Conservation (phyloP, 1,140 invertebrate genomes). For the Drosophila willistoni region DNA sequence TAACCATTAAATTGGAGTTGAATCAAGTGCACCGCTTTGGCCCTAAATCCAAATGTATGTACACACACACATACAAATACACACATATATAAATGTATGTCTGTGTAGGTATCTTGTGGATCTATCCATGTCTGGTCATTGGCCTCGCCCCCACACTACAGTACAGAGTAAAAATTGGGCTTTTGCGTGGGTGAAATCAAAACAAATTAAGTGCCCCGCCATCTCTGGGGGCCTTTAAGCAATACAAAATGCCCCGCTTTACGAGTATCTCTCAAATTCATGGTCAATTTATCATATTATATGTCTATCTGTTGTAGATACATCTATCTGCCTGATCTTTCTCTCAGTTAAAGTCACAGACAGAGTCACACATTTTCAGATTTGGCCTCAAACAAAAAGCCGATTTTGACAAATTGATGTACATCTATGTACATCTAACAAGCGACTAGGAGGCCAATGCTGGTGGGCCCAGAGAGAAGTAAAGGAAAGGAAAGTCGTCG, state of each 20-base stretch:
- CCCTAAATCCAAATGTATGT: conserved; percentile 6
- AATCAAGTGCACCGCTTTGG: conserved; percentile 63
- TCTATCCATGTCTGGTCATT: conserved; percentile 67
- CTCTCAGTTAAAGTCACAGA: neutral
- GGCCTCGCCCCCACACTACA: conserved; percentile 46
- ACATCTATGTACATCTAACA: neutral
- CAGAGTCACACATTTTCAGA: conserved; percentile 39
- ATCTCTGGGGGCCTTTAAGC: conserved; percentile 55
- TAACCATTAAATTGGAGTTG: conserved; percentile 67
- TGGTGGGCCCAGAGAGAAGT: conserved; percentile 44
- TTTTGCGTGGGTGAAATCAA: conserved; percentile 72
- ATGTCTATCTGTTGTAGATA: conserved; percentile 12
- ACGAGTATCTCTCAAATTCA: conserved; percentile 57
- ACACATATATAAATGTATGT: no score
- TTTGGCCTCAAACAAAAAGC: conserved; percentile 35
- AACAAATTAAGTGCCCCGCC: conserved; percentile 70
- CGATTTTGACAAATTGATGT: conserved; percentile 69
- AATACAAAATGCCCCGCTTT: conserved; percentile 62
- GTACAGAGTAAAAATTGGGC: conserved; percentile 22
- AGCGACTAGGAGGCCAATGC: conserved; percentile 32
- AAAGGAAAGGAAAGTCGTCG: conserved; percentile 40
- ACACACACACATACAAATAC: neutral
- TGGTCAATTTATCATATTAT: conserved; percentile 76
- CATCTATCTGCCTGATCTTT: neutral
- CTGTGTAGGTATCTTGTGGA: conserved; percentile 24